Conservation (phyloP, 2,797 vertebrate species). For the Rhincodon typus region DNA sequence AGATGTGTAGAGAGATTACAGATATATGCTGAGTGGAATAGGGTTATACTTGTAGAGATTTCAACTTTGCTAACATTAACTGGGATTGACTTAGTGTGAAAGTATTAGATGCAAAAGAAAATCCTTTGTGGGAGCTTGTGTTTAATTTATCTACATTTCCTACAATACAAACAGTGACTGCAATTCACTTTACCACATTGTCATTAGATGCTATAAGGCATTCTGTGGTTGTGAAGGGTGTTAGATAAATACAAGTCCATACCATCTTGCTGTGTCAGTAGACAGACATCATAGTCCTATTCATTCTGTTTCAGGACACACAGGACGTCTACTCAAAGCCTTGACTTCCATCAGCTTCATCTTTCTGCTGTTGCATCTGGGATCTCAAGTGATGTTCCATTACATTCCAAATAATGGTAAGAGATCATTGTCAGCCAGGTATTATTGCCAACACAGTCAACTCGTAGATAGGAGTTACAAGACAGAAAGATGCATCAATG, state of each 20-base stretch:
- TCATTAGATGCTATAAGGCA: too few relatives aligned
- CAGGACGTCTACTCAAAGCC: slow-evolving; percentile 52
- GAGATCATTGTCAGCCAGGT: background rate
- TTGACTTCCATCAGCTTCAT: slow-evolving; percentile 56
- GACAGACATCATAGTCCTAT: background rate
- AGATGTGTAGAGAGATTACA: too few relatives aligned
- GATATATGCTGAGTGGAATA: too few relatives aligned
- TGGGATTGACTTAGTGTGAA: too few relatives aligned
- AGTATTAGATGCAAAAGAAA: background rate
- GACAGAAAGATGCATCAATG: background rate
- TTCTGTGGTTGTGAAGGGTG: background rate
- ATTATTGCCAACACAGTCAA: too few relatives aligned
- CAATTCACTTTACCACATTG: background rate
- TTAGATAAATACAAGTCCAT: background rate
- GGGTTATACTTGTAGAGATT: too few relatives aligned
- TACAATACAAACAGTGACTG: background rate
- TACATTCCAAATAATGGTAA: slow-evolving; percentile 58
- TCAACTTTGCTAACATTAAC: too few relatives aligned
- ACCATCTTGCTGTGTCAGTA: background rate
- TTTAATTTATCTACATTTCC: background rate
- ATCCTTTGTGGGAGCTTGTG: background rate
- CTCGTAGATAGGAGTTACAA: background rate
- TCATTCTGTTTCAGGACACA: slow-evolving; percentile 50
- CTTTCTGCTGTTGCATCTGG: slow-evolving; percentile 59
- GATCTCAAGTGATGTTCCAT: slow-evolving; percentile 61